Base-by-base conservation (phyloP, 2,888 invertebrate species). In the Seira musarum region DNA sequence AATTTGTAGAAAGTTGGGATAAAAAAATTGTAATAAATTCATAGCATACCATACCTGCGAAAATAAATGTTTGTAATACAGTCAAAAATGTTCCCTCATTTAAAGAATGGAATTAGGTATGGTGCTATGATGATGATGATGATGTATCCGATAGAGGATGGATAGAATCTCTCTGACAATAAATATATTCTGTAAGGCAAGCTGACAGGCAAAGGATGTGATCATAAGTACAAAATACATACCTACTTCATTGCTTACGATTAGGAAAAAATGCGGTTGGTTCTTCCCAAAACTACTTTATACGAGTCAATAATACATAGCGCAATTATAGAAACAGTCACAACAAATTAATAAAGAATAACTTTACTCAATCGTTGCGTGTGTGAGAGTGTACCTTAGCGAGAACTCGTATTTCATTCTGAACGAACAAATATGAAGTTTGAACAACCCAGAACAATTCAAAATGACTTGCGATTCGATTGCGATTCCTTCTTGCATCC, bases 1-100 rank as follows among this genome's bases (percentile, higher is more conserved):
- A 70, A 70, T 70, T n/a, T 70, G 24, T 78, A 78, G 77, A 78
- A 78, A 78, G 77, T 71, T 78, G 66, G 65, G 65, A 70, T 71
- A 78, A 22, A 70, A 64, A 68, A 69, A 76, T 69, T 70, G 60
- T 35, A 70, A 66, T n/a, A n/a, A n/a, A n/a, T n/a, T n/a, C n/a
- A n/a, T n/a, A n/a, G n/a, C n/a, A n/a, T n/a, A n/a, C n/a, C n/a
- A n/a, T n/a, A n/a, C n/a, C n/a, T n/a, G n/a, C n/a, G n/a, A n/a
- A n/a, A n/a, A n/a, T n/a, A n/a, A n/a, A n/a, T n/a, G n/a, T n/a
- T n/a, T n/a, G n/a, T n/a, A n/a, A n/a, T n/a, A n/a, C n/a, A n/a
- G n/a, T n/a, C n/a, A n/a, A n/a, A n/a, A n/a, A n/a, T n/a, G n/a
- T n/a, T n/a, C n/a, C n/a, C n/a, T 6, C 40, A 40, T 40, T 40